phyloP scores from a whole-genome alignment of 1,140 invertebrate species.

The Danaus melanippus region DNA sequence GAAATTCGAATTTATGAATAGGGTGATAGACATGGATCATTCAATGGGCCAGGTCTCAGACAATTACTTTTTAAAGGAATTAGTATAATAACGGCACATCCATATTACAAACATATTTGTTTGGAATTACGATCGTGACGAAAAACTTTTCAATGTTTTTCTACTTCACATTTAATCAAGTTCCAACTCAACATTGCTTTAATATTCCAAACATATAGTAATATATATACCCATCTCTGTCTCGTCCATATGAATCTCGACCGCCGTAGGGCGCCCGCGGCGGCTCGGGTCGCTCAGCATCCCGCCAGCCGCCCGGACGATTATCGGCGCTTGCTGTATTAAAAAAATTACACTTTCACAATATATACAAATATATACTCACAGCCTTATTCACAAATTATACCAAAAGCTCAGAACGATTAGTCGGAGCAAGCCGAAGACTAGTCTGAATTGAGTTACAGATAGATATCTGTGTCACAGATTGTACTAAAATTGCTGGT shows the following conservation, averaged over 20 bases:
- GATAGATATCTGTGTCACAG: conserved; percentile 48
- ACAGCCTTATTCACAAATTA: not conserved
- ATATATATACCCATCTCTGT: conserved; percentile 29
- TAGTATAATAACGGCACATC: no score
- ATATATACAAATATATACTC: not conserved
- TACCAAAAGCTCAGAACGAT: conserved; percentile 38
- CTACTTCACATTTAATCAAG: no score
- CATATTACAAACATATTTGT: no score
- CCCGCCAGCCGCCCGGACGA: conserved; percentile 72
- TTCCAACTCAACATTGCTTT: no score
- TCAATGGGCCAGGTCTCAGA: no score
- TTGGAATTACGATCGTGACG: no score
- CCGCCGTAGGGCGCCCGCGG: conserved; percentile 60
- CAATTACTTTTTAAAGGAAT: no score
- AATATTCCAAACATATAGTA: no score
- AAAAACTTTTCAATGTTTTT: no score
- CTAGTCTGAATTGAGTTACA: conserved; percentile 73
- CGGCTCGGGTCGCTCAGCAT: conserved; percentile 55
- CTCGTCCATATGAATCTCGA: conserved; percentile 60
- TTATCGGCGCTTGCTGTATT: conserved; percentile 67
- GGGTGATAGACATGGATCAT: no score
- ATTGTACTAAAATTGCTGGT: conserved; percentile 65
- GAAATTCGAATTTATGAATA: no score
- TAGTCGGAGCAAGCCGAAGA: conserved; percentile 51
- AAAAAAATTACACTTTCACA: conserved; percentile 1